These are phyloP conservation scores for Polydrusus cervinus DNA, from an alignment of 2,888 invertebrate species.

Conservation along the genomic window DNA sequence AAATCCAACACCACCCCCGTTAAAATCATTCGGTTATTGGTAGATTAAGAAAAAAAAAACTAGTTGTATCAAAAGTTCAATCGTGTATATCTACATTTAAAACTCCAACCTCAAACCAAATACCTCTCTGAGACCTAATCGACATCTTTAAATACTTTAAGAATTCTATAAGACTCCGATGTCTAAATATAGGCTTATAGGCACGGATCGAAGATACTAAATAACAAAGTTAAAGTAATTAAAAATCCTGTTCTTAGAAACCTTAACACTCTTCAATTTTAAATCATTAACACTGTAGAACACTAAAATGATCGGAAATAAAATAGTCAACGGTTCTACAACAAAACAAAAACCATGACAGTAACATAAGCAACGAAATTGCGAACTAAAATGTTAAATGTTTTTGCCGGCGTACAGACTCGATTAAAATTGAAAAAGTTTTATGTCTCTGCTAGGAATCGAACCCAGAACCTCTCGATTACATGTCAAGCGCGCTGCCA, in stretches of 20 bases:
- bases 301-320: too few species aligned
- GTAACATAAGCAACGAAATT: too few species aligned
- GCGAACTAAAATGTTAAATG: too few species aligned
- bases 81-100: constrained; percentile 11
- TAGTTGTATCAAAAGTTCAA: constrained; percentile 13
- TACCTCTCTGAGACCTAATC: constrained; percentile 43
- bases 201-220: constrained; percentile 23
- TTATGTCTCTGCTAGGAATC: too few species aligned
- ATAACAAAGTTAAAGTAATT: constrained; percentile 20
- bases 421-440: too few species aligned
- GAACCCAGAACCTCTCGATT: too few species aligned
- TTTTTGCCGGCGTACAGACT: too few species aligned
- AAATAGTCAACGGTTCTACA: too few species aligned
- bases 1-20: constrained; percentile 49
- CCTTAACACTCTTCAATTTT: neutral
- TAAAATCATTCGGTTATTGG: constrained; percentile 14
- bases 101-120: constrained; percentile 47
- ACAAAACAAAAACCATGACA: neutral
- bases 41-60: neutral
- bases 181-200: constrained; percentile 32
- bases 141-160: constrained; percentile 57
- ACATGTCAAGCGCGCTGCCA: too few species aligned
- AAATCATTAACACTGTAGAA: neutral
- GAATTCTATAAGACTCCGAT: constrained; percentile 59
- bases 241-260: neutral